A percentile compares a stretch with the other conserved stretches of the same genome.
Conservation (phyloP, 2,797 vertebrate species). For the Philypnodon macrostomus region DNA sequence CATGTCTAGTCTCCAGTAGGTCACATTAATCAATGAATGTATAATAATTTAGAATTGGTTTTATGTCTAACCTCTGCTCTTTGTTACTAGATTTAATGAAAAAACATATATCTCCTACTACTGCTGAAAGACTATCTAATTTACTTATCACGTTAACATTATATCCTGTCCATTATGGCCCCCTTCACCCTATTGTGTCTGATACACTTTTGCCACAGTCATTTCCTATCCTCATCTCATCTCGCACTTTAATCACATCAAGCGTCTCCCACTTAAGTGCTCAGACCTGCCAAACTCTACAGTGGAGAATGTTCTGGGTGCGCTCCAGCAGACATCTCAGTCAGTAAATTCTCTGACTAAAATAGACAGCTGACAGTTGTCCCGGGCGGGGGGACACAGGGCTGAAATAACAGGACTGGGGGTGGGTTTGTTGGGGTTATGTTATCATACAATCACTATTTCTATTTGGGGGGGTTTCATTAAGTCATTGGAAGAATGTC, state of each 20-base stretch:
- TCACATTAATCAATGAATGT: too few species aligned
- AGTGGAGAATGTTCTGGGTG: conserved; percentile 32
- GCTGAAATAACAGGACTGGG: not conserved
- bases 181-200: conserved; percentile 8
- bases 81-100: too few species aligned
- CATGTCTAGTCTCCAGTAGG: too few species aligned
- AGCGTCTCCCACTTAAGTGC: conserved; percentile 17
- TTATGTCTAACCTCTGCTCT: too few species aligned
- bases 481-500: too few species aligned
- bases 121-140: too few species aligned
- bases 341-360: conserved; percentile 46
- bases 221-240: conserved; percentile 19
- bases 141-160: not conserved
- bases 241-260: conserved; percentile 12
- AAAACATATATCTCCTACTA: too few species aligned
- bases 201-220: not conserved
- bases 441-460: conserved; percentile 10
- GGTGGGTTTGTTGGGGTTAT: conserved; percentile 10
- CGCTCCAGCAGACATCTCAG: conserved; percentile 43
- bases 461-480: conserved; percentile 12
- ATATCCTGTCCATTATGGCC: too few species aligned
- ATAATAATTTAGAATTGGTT: too few species aligned
- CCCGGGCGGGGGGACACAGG: not conserved
- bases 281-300: conserved; percentile 13
- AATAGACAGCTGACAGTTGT: conserved; percentile 60